These are phyloP conservation scores for Tachina grossa DNA, from an alignment of 2,888 invertebrate species.

Conservation along the genomic window DNA sequence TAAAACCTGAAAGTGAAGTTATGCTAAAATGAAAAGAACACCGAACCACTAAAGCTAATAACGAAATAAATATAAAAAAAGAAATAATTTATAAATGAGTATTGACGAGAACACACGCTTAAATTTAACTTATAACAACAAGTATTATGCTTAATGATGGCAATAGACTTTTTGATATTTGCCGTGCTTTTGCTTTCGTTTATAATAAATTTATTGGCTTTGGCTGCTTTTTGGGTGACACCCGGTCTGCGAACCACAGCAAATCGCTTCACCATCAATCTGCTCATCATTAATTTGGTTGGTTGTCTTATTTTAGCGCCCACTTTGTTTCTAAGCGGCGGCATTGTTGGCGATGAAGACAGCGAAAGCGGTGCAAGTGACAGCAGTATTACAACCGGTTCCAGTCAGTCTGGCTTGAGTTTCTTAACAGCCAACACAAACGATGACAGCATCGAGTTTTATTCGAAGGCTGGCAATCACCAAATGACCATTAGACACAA, in stretches of 20 bases:
- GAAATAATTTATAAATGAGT: conserved; percentile 24
- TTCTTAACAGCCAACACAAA: conserved; percentile 59
- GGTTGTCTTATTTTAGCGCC: conserved; percentile 82
- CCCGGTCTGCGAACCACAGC: conserved; percentile 83
- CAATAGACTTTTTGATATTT: conserved; percentile 83
- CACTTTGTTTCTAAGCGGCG: conserved; percentile 79
- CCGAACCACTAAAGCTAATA: neutral
- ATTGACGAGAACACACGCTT: conserved; percentile 15
- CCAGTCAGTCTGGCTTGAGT: conserved; percentile 62
- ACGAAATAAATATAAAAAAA: neutral
- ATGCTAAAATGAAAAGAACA: conserved; percentile 13
- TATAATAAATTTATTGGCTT: conserved; percentile 82
- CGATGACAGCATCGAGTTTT: conserved; percentile 79
- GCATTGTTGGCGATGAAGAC: conserved; percentile 49
- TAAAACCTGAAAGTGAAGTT: conserved; percentile 34
- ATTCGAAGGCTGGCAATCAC: conserved; percentile 79
- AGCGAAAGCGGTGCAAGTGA: conserved; percentile 53
- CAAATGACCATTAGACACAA: conserved; percentile 78
- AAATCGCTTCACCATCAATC: conserved; percentile 83
- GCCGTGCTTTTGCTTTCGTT: conserved; percentile 82
- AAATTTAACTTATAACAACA: conserved; percentile 22
- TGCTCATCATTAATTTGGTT: conserved; percentile 81
- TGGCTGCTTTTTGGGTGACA: conserved; percentile 83
- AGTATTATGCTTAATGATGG: conserved; percentile 76
- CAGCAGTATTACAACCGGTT: conserved; percentile 58